Evolutionary conservation across 2,888 invertebrate species (phyloP), one percentile per base, ranked within the genome.

Genomic region (Sthenelais limicola): DNA sequence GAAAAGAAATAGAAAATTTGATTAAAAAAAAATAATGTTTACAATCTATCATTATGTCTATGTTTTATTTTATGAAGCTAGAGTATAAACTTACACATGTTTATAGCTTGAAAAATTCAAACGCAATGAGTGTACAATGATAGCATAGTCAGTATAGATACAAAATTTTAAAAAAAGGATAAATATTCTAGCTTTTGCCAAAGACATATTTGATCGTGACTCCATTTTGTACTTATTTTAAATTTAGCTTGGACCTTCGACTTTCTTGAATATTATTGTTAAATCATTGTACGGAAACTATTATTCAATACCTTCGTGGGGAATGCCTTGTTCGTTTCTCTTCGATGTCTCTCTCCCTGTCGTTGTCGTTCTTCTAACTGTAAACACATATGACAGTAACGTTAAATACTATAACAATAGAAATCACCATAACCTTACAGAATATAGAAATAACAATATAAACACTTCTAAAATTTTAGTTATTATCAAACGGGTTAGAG

Each of bases 341-440:
- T 83, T 56, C 87, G 76, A 69, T 84, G 82, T 68, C 82, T 78
- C 73, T 87, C 87, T 26, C 84, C 84, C 72, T 85, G 85, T 75
- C 87, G 79, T 73, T 87, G 87, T 74, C 84, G 77, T 69, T 85
- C 85, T 77, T 87, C 87, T 71, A 87, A 77, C 87, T 87, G 77
- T 38, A 79, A 78, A 54, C n/a, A n/a, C n/a, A n/a, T 18, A 15
- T 43, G 12, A n/a, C n/a, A n/a, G n/a, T n/a, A n/a, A n/a, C n/a
- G n/a, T n/a, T n/a, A n/a, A n/a, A n/a, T n/a, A n/a, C n/a, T n/a
- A n/a, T n/a, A n/a, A n/a, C n/a, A n/a, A n/a, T n/a, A n/a, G n/a
- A n/a, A n/a, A n/a, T n/a, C n/a, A n/a, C n/a, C n/a, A n/a, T n/a
- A n/a, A n/a, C n/a, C n/a, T n/a, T n/a, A n/a, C n/a, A n/a, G n/a